phyloP scores from a whole-genome alignment of 92 coral and sea anemone genomes.

The Blastomussa wellsi region DNA sequence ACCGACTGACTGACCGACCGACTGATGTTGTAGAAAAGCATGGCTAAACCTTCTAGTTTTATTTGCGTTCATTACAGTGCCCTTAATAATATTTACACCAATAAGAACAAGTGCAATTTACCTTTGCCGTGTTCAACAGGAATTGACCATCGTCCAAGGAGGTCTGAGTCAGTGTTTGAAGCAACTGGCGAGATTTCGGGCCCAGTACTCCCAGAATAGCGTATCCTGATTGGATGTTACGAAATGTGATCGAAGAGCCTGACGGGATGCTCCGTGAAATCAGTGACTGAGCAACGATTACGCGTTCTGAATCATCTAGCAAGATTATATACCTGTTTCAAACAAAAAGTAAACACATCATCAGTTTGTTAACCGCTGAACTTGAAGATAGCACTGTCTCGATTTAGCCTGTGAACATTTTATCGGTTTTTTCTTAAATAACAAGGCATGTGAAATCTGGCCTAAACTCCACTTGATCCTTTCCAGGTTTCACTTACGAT shows the following conservation, averaged over 20 bases:
- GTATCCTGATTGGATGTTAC: slow-evolving; percentile 67
- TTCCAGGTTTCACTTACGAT: too few relatives aligned
- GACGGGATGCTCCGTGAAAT: slow-evolving; percentile 64
- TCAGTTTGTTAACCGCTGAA: background rate
- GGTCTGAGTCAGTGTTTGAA: slow-evolving; percentile 86
- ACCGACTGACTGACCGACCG: background rate
- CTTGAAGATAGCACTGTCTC: too few relatives aligned
- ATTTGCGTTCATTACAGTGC: background rate
- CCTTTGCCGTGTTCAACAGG: slow-evolving; percentile 80
- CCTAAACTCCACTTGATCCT: too few relatives aligned
- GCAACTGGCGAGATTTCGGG: slow-evolving; percentile 68
- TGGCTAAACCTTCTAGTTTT: too few relatives aligned
- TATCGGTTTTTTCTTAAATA: too few relatives aligned
- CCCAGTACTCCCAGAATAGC: slow-evolving; percentile 81
- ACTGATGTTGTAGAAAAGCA: background rate
- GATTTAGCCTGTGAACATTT: too few relatives aligned
- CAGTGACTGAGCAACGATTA: slow-evolving; percentile 69
- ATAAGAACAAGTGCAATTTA: slow-evolving; percentile 6
- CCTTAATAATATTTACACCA: too few relatives aligned
- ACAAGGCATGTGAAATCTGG: too few relatives aligned
- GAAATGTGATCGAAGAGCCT: slow-evolving; percentile 49
- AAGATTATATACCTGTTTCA: slow-evolving; percentile 21
- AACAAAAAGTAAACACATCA: background rate
- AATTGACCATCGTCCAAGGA: slow-evolving; percentile 49
- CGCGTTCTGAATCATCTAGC: slow-evolving; percentile 57